These are phyloP conservation scores for Crotalus helleri DNA, from an alignment of 2,113 vertebrate genomes.

Conservation along the genomic window DNA sequence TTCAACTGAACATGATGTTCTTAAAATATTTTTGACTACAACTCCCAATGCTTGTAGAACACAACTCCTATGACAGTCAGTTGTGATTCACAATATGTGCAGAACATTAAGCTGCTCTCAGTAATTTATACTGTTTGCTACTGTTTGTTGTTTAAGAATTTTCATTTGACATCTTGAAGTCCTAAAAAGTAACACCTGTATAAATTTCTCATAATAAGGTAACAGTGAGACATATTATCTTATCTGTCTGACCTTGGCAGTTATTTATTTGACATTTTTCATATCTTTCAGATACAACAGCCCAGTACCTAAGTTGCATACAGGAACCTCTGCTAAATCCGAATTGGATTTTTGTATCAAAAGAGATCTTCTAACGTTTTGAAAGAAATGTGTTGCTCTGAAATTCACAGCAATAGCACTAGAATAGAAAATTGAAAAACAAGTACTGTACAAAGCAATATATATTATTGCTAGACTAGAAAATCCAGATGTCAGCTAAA, in stretches of 20 bases:
- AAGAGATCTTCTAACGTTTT: neutral
- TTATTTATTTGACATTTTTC: slow-evolving; percentile 5
- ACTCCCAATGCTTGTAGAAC: neutral
- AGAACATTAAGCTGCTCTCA: neutral
- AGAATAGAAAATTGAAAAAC: neutral
- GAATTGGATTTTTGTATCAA: slow-evolving; percentile 1
- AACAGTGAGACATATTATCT: neutral
- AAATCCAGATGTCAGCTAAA: neutral
- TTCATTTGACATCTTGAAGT: neutral
- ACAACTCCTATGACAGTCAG: neutral
- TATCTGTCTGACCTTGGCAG: neutral
- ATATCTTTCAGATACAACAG: slow-evolving; percentile 13
- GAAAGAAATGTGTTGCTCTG: neutral
- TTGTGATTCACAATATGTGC: neutral
- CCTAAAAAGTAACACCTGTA: slow-evolving; percentile 5
- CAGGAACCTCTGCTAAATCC: neutral
- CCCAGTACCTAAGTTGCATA: rapidly evolving
- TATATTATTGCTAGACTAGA: neutral
- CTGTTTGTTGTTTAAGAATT: neutral
- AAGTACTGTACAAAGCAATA: slow-evolving; percentile 17
- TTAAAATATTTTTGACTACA: neutral
- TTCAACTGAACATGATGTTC: neutral
- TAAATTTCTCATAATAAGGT: slow-evolving; percentile 2
- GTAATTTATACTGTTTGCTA: neutral
- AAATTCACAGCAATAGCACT: neutral